Evolutionary conservation across 1,140 invertebrate genomes (phyloP), one percentile per base, ranked within the genome.

Genomic region (Augochlora pura): DNA sequence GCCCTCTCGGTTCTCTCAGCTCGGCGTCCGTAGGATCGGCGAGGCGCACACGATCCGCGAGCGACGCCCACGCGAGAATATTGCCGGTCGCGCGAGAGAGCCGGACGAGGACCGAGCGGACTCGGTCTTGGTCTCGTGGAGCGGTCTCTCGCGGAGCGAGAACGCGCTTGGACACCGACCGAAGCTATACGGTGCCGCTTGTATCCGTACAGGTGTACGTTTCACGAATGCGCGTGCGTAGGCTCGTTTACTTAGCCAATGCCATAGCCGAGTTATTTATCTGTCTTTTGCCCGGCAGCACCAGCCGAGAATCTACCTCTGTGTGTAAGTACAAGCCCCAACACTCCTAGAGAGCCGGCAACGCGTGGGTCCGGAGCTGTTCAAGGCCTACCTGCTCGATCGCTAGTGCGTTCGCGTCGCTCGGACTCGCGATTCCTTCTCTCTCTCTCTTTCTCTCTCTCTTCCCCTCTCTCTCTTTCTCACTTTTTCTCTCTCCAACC

Each of bases 211-310:
- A 90, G 87, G 82, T 89, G 87, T 88, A 90, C 81, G 85, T 83
- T 86, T 83, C 76, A 83, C 85, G 77, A 83, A 87, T 86, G 85
- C 89, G 88, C 90, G 89, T 89, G 89, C 90, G 90, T 91, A 89
- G 89, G 87, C 88, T 92, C 88, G 86, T 91, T 92, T 92, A 93
- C 90, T 92, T 91, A 92, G 88, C 91, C 90, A 91, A 92, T 89
- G 88, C 91, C 90, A 90, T 93, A 91, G 80, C 88, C 89, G 88
- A 91, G 89, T 92, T 93, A 92, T 92, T 93, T 92, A 91, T 92
- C 90, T 90, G 88, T 90, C 91, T 93, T 91, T 92, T 91, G 88
- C 86, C 88, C 88, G 83, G 88, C 90, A 91, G 90, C 90, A 85
- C 75, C 72, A 77, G 62, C 80, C 89, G 84, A 82, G 85, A 91